Evolutionary conservation across 2,797 vertebrate genomes (phyloP), one percentile per base, ranked within the genome.

Genomic region (Schizopygopsis pylzovi): DNA sequence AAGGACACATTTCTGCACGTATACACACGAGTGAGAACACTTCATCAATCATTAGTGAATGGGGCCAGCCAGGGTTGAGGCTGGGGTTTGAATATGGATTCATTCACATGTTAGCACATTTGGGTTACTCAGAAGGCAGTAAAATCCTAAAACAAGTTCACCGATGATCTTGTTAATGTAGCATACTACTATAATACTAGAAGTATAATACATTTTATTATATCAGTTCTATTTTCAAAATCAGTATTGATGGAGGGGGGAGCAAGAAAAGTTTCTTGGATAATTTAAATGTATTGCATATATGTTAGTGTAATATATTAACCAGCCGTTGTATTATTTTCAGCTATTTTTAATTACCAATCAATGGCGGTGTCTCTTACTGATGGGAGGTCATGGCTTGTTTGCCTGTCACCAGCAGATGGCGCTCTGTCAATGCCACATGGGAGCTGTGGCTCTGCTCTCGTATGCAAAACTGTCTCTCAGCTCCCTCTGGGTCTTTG

Each of bases 351-450:
- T 13, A 13, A 22, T 37, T 18, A 72, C n/a, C 49, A 12, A 2
- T 54, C 33, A 59, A 33, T 41, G 28, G 16, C 20, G 54, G 52
- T 52, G 33, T 37, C 11, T 65, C 10, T 83, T 76, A 73, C 61
- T 37, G 79, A 82, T 72, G 52, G 41, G 54, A 85, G 78, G 78
- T 47, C 78, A 71, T 39, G 45, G 33, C 33, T 47, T 80, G 56
- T 81, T 79, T 81, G 22, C 33, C 33, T 80, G 41, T 63, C 68
- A 70, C 86, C 86, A 87, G 82, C 86, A 87, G 86, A 87, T 82
- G 83, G 86, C 78, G 86, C 82, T 87, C 82, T 87, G 41, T 82
- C 49, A 81, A 75, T 87, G 78, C 67, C 86, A 81, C 82, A 76
- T 81, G 79, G 82, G 71, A 81, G 25, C n/a, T 33, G 47, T 79